Conservation (phyloP, 2,797 vertebrate genomes). For the Sus cebifrons region DNA sequence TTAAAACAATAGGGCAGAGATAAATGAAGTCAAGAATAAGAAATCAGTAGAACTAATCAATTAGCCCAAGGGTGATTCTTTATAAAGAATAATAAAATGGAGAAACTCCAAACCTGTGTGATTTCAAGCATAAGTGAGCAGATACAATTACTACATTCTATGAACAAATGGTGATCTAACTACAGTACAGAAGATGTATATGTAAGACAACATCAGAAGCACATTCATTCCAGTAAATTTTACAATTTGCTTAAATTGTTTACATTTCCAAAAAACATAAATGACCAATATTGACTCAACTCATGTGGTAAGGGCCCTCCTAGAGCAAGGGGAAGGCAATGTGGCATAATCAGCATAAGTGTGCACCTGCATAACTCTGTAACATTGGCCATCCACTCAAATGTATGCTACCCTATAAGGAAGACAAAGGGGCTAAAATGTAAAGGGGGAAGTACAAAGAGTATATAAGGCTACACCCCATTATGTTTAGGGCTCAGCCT, state of each 20-base stretch:
- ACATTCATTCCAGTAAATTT: neutral
- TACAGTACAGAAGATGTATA: neutral
- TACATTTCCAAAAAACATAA: neutral
- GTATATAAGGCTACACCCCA: too few species aligned
- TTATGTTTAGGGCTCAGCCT: too few species aligned
- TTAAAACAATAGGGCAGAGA: neutral
- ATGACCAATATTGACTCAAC: neutral
- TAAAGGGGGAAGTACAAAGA: too few species aligned
- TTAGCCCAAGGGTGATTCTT: neutral
- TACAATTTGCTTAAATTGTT: neutral
- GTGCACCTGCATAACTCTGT: too few species aligned
- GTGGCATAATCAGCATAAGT: too few species aligned
- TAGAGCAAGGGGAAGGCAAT: too few species aligned
- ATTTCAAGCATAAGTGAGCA: neutral
- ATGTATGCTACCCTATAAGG: too few species aligned
- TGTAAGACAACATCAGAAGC: neutral
- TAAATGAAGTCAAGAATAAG: neutral
- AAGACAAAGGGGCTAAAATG: too few species aligned
- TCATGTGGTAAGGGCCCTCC: too few species aligned
- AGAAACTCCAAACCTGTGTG: neutral
- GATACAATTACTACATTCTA: neutral
- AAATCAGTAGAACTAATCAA: neutral
- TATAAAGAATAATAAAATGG: neutral
- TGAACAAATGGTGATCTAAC: neutral
- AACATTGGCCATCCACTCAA: too few species aligned